These are phyloP conservation scores for Xyrauchen texanus DNA, from an alignment of 2,113 vertebrate genomes.

Conservation along the genomic window DNA sequence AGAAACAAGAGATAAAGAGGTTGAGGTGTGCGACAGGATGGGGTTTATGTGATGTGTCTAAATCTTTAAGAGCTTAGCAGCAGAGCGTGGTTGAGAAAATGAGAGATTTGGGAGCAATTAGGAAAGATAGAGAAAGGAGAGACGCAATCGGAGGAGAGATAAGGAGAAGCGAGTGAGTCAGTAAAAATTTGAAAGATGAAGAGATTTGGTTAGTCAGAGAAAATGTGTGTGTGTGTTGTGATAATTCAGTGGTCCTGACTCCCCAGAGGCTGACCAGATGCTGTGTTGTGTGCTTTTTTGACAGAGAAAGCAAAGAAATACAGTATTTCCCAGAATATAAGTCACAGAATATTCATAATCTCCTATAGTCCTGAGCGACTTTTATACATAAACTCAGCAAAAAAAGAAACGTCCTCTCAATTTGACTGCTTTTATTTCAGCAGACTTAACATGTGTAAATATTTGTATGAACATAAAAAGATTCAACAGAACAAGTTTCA, in stretches of 20 bases:
- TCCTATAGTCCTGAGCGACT: too few relatives aligned
- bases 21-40: slow-evolving; percentile 25
- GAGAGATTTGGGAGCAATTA: slow-evolving; percentile 48
- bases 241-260: slow-evolving; percentile 60
- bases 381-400: too few relatives aligned
- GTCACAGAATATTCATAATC: too few relatives aligned
- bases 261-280: slow-evolving; percentile 68
- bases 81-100: slow-evolving; percentile 35
- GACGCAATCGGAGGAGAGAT: slow-evolving; percentile 13
- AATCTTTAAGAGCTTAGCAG: slow-evolving; percentile 42
- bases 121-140: slow-evolving; percentile 38
- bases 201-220: slow-evolving; percentile 30
- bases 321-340: too few relatives aligned
- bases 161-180: slow-evolving; percentile 24
- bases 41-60: slow-evolving; percentile 25
- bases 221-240: slow-evolving; percentile 5
- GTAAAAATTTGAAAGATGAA: slow-evolving; percentile 25
- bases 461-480: too few relatives aligned
- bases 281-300: slow-evolving; percentile 58
- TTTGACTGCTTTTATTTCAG: too few relatives aligned
- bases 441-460: too few relatives aligned
- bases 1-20: slow-evolving; percentile 11
- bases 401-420: too few relatives aligned
- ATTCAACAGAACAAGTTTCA: too few relatives aligned
- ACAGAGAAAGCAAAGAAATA: background rate